Conservation (phyloP, 2,113 vertebrate genomes). For the Prolemur simus region DNA sequence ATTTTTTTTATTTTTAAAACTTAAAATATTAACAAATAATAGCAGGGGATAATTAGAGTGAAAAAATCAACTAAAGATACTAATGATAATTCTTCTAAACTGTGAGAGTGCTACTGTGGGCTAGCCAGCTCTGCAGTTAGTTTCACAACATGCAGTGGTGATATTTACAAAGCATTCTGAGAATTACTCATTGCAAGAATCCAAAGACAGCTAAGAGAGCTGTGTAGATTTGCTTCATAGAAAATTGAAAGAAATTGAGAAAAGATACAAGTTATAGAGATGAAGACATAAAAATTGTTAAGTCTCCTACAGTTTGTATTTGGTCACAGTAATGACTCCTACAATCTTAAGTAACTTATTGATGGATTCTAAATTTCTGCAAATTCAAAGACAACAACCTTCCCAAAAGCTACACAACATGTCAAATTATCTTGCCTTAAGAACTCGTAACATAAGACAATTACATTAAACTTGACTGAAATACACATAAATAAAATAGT, state of each 20-base stretch:
- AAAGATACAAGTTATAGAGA: not conserved
- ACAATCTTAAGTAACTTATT: not conserved
- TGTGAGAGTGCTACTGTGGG: not conserved
- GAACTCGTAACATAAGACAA: not conserved
- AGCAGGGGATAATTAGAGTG: not conserved
- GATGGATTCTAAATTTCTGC: not conserved
- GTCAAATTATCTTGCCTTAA: slow-evolving; percentile 15
- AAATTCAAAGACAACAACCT: not conserved
- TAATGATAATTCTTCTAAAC: not conserved
- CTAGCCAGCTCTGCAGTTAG: not conserved
- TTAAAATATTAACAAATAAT: not conserved
- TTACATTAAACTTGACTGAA: not conserved
- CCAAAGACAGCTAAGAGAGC: not conserved
- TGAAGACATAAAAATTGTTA: not conserved
- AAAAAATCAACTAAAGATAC: not conserved
- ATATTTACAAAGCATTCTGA: not conserved
- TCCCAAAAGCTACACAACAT: not conserved
- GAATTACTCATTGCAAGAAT: not conserved
- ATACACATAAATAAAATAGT: not conserved
- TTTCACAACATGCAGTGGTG: not conserved
- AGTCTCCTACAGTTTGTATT: not conserved
- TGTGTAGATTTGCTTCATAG: not conserved
- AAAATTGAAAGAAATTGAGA: not conserved
- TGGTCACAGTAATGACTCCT: not conserved
- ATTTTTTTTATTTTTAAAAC: not conserved